Evolutionary conservation across 2,797 vertebrate species (phyloP).

Genomic region (Kryptopterus vitreolus): DNA sequence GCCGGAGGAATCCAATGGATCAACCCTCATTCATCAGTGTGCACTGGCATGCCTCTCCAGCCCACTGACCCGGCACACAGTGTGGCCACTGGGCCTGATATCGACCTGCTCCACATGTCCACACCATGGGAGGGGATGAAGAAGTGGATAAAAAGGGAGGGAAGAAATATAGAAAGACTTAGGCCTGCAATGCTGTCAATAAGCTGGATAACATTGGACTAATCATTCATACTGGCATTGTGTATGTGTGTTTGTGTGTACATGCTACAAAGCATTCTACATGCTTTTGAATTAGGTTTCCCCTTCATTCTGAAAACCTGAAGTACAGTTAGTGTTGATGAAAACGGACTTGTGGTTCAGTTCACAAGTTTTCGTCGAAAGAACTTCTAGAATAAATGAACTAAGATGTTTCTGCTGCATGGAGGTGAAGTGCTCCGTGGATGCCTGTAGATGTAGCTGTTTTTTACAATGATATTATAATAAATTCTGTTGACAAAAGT

Average conservation of each 20-base stretch:
- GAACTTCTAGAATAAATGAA: no score
- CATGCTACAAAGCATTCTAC: no score
- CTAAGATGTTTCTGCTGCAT: no score
- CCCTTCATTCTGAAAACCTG: no score
- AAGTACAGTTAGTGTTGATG: no score
- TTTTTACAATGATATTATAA: no score
- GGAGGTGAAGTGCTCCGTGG: no score
- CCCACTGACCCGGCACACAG: constrained; percentile 45
- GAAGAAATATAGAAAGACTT: neutral
- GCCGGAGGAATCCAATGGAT: constrained; percentile 41
- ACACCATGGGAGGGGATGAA: neutral
- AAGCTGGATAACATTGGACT: neutral
- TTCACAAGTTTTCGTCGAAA: no score
- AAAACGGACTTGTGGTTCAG: no score
- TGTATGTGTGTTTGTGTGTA: neutral
- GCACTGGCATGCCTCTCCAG: constrained; percentile 30
- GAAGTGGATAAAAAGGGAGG: neutral
- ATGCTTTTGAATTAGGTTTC: no score
- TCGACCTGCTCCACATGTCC: constrained; percentile 31
- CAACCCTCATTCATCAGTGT: constrained; percentile 40
- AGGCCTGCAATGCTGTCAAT: neutral
- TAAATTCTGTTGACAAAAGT: no score
- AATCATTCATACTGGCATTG: neutral
- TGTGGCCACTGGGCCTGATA: constrained; percentile 20
- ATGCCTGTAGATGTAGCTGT: no score